phyloP scores from a whole-genome alignment of 2,113 vertebrate species.

The Odontesthes bonariensis region DNA sequence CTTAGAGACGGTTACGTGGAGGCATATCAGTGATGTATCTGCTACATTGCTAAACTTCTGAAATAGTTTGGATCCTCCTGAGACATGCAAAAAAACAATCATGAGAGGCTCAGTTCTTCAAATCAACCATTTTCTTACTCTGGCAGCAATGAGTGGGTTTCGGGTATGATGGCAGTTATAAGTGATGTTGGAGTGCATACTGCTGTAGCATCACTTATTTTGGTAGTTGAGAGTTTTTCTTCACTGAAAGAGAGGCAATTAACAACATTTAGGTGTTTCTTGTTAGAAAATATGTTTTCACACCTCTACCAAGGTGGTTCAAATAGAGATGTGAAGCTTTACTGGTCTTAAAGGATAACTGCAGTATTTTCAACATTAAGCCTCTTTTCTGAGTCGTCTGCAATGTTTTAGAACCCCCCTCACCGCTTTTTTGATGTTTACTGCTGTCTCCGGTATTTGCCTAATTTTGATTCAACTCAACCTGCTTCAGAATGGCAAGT shows the following conservation, averaged over 20 bases:
- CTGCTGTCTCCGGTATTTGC: too few relatives aligned
- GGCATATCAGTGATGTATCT: not conserved
- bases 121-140: not conserved
- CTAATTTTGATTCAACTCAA: too few relatives aligned
- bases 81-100: not conserved
- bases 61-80: not conserved
- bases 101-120: not conserved
- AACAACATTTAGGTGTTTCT: too few relatives aligned
- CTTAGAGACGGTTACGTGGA: not conserved
- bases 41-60: not conserved
- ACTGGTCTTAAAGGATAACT: too few relatives aligned
- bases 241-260: not conserved
- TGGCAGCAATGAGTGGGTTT: not conserved
- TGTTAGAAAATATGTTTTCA: too few relatives aligned
- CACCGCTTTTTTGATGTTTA: too few relatives aligned
- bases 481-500: too few relatives aligned
- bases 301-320: too few relatives aligned
- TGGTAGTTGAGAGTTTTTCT: not conserved
- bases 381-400: too few relatives aligned
- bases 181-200: not conserved
- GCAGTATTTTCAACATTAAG: too few relatives aligned
- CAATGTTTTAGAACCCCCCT: too few relatives aligned
- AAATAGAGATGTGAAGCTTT: too few relatives aligned
- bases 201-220: not conserved
- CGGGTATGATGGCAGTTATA: not conserved